Conservation (phyloP, 1,140 invertebrate species). For the Solenopsis invicta region DNA sequence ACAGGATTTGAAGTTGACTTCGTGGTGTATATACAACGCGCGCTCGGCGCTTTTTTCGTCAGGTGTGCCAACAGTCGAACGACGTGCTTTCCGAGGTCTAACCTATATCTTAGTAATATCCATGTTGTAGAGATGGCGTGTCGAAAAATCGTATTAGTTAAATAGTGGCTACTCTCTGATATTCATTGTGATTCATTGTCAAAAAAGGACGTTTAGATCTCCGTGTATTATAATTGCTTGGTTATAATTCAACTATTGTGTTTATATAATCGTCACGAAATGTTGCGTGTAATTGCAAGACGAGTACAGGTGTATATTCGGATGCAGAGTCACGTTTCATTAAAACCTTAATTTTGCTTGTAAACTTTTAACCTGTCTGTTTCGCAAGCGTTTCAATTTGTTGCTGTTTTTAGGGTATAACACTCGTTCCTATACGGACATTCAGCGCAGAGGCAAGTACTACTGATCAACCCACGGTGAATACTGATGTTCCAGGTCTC, state of each 20-base stretch:
- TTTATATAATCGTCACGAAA: conserved; percentile 46
- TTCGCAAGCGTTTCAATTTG: background rate
- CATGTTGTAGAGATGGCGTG: too few species aligned
- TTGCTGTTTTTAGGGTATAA: conserved; percentile 49
- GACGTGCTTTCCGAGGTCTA: too few species aligned
- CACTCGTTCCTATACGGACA: conserved; percentile 6
- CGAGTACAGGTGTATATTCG: conserved; percentile 37
- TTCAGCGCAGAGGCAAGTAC: background rate
- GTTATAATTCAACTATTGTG: background rate
- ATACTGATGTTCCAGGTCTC: conserved; percentile 89
- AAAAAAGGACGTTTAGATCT: background rate
- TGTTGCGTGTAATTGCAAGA: conserved; percentile 53
- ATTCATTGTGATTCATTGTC: too few species aligned
- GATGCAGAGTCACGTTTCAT: background rate
- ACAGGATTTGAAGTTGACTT: too few species aligned
- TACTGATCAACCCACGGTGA: background rate
- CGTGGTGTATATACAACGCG: too few species aligned
- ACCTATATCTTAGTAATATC: too few species aligned
- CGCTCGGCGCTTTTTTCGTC: too few species aligned
- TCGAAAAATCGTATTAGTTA: too few species aligned
- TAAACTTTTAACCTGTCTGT: background rate
- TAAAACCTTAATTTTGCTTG: background rate
- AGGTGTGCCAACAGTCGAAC: too few species aligned
- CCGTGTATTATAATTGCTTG: background rate
- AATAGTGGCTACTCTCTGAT: too few species aligned